Base-by-base conservation (phyloP, 1,140 invertebrate genomes). In the Diachasma alloeum region DNA sequence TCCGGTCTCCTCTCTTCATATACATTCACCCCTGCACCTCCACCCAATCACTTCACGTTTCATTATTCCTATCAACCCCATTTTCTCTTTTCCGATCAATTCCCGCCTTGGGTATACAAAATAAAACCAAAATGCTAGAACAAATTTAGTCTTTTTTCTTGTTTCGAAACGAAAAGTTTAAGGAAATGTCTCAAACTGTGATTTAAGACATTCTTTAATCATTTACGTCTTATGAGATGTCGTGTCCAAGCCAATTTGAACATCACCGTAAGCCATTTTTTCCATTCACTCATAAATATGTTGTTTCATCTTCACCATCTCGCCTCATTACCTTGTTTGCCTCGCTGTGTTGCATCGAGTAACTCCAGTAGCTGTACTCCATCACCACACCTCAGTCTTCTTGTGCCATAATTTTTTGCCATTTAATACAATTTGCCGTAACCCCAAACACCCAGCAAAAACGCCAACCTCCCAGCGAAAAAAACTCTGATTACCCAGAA, bases 291-390 rank as follows among this genome's bases (percentile, higher is more conserved):
- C 31, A 76, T 74, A 24, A 75, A 83, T 76, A 77, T 84, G 81
- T 81, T 80, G 73, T 81, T 82, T 83, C 80, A 80, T 81, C 72
- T 17, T 37, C 24, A 53, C 36, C 71, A 70, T 80, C 68, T 17
- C 59, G 46, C 46, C 74, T 83, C 44, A 76, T 83, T 81, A 74
- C 77, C 71, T 78, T 79, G 77, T 77, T 78, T 66, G n/a, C 69
- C 48, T 46, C n/a, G 11, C 17, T 11, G 24, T 44, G 22, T 1
- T 26, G 36, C 48, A 67, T 75, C 67, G 67, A 10, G 24, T 26
- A 63, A 37, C 72, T 48, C 76, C 70, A 59, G 56, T 71, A 69
- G 67, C 66, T 56, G 13, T 59, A 31, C 46, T 67, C 46, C 67
- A 24, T 75, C 66, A 37, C 44, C 48, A 68, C 44, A 19, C 66